Percentiles rank a stretch among this genome's conserved stretches.
Conservation (phyloP, 2,797 vertebrate genomes). For the Miichthys miiuy region DNA sequence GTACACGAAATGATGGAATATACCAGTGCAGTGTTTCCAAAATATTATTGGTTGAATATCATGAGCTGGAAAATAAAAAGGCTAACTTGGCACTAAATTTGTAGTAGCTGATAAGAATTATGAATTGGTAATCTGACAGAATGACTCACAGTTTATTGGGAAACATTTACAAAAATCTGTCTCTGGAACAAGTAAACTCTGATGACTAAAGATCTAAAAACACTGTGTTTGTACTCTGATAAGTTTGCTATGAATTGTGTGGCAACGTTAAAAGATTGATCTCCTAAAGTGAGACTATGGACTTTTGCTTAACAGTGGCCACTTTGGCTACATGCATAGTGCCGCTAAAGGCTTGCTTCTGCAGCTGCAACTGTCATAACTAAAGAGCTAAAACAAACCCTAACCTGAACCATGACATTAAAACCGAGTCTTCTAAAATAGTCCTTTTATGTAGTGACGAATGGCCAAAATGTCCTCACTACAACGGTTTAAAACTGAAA, state of each 20-base stretch:
- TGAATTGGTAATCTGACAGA: constrained; percentile 11
- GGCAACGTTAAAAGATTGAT: background rate
- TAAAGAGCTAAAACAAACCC: background rate
- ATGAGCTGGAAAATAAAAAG: background rate
- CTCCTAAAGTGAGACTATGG: background rate
- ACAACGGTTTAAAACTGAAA: background rate
- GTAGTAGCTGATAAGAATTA: constrained; percentile 2
- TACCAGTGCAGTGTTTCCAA: background rate
- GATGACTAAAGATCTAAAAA: background rate
- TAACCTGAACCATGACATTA: background rate
- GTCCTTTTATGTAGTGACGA: background rate
- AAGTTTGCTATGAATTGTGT: constrained; percentile 5
- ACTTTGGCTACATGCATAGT: background rate
- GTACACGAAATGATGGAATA: background rate
- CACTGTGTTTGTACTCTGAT: background rate
- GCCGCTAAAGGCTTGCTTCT: background rate
- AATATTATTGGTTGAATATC: background rate
- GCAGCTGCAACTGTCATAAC: background rate
- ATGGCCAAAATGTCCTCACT: background rate
- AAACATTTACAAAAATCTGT: background rate
- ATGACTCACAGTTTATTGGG: background rate
- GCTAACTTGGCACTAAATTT: background rate
- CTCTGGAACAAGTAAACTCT: background rate
- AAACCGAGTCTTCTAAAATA: background rate
- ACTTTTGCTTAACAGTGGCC: background rate